Percentiles rank a stretch among this genome's conserved stretches.
These are phyloP conservation scores for Tortrix viridana DNA, from an alignment of 2,888 invertebrate genomes.

Conservation along the genomic window DNA sequence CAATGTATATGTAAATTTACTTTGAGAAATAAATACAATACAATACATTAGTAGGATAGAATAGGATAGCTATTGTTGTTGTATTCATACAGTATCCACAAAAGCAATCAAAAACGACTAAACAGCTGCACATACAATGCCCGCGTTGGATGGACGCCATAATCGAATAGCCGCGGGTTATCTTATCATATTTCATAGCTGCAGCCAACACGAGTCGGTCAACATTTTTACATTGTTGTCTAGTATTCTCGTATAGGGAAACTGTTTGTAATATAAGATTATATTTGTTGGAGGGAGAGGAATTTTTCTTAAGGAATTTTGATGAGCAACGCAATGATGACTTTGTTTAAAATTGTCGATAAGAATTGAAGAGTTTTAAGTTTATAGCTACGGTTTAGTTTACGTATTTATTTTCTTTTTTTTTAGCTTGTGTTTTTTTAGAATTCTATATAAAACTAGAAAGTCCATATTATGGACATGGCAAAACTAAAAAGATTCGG, in stretches of 20 bases:
- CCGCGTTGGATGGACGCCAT: constrained; percentile 5
- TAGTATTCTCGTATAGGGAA: neutral
- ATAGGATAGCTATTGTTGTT: neutral
- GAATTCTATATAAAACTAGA: too few relatives aligned
- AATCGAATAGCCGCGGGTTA: constrained; percentile 17
- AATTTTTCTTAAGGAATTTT: too few relatives aligned
- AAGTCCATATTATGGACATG: too few relatives aligned
- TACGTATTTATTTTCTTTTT: too few relatives aligned
- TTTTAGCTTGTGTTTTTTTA: too few relatives aligned
- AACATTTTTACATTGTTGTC: constrained; percentile 8
- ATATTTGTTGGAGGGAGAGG: neutral
- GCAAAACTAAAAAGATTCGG: too few relatives aligned
- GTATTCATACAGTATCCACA: neutral
- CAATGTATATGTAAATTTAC: too few relatives aligned
- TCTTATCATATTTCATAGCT: constrained; percentile 18
- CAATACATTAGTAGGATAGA: too few relatives aligned
- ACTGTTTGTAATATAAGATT: neutral
- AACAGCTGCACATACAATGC: constrained; percentile 1
- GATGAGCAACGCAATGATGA: neutral
- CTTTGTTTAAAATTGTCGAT: too few relatives aligned
- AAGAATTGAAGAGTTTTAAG: too few relatives aligned
- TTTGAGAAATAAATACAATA: too few relatives aligned
- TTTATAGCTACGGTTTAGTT: too few relatives aligned
- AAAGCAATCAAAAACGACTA: constrained; percentile 6
- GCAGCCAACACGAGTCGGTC: constrained; percentile 4